Base-by-base conservation (phyloP, 1,140 invertebrate genomes). In the Drosophila prosaltans region DNA sequence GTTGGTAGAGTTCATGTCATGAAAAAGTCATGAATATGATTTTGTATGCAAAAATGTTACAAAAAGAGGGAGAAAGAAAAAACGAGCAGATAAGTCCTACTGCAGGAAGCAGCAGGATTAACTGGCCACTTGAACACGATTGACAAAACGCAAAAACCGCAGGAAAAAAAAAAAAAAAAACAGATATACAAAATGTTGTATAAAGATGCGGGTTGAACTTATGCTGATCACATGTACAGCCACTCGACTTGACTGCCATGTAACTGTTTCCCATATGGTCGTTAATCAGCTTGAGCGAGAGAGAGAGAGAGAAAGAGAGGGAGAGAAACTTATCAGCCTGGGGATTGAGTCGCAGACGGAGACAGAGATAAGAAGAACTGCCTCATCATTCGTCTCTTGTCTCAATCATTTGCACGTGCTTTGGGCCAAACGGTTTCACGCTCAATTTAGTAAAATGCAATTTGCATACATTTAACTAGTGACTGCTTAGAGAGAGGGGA, bases 101-200 rank as follows among this genome's bases (percentile, higher is more conserved):
- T 28, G 51, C 80, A 66, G 77, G 76, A 89, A 89, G 80, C 69
- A 66, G 57, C 67, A 74, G 83, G 83, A 88, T 88, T 86, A 86
- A 83, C 80, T 72, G 83, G 76, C 80, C 78, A 89, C 84, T 89
- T 84, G 72, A 89, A 89, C 84, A 89, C 80, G 84, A 75, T 81
- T 89, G 51, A 48, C 39, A 24, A 54, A 41, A 28, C 9, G 6
- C 21, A 9, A 66, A 36, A 54, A 36, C 4, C 2, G 28, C 28
- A 30, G 28, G 0, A 36, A 36, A 36, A 36, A 36, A 36, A 36
- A 36, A 36, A 7, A 36, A 7, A 36, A 36, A 36, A 36, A 36
- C 0, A 36, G 3, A 36, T 16, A 36, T 6, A 30, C 28, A 36
- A 36, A 36, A 36, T 58, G 30, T 36, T 39, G 10, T 24, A 24